Conservation (phyloP, 64 coral and sea anemone genomes). For the Hydrozoanthus tunicans region DNA sequence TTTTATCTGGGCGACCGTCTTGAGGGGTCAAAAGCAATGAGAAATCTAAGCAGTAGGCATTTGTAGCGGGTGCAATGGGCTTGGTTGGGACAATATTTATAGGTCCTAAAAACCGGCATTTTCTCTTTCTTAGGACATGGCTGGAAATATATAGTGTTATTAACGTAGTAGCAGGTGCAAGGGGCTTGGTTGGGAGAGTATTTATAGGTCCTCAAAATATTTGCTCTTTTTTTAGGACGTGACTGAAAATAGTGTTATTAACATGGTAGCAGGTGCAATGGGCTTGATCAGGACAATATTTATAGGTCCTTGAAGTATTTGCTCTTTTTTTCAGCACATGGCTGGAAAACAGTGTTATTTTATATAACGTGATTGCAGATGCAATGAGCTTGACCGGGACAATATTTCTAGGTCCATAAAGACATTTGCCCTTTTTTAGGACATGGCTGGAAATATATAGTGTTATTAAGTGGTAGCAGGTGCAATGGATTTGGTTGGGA, state of each 20-base stretch:
- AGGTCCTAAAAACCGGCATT: neutral
- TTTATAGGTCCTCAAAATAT: conserved; percentile 10
- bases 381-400: conserved; percentile 47
- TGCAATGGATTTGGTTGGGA: conserved; percentile 43
- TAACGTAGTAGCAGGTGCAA: conserved; percentile 41
- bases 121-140: conserved; percentile 21
- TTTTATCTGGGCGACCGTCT: no score
- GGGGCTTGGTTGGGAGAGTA: conserved; percentile 41
- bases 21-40: no score
- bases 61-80: neutral
- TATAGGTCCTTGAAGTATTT: neutral
- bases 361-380: conserved; percentile 27
- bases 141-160: conserved; percentile 54
- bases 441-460: conserved; percentile 48
- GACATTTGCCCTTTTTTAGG: neutral
- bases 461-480: conserved; percentile 62
- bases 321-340: neutral
- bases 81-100: conserved; percentile 51
- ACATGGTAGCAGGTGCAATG: conserved; percentile 51
- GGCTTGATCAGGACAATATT: conserved; percentile 45
- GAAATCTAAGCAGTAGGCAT: no score
- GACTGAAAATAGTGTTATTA: conserved; percentile 60
- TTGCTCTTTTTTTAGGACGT: conserved; percentile 15
- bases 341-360: neutral
- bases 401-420: conserved; percentile 28